A percentile compares a stretch with the other conserved stretches of the same genome.
phyloP scores from a whole-genome alignment of 2,113 vertebrate species.

The Rhinopomastus cyanomelas region DNA sequence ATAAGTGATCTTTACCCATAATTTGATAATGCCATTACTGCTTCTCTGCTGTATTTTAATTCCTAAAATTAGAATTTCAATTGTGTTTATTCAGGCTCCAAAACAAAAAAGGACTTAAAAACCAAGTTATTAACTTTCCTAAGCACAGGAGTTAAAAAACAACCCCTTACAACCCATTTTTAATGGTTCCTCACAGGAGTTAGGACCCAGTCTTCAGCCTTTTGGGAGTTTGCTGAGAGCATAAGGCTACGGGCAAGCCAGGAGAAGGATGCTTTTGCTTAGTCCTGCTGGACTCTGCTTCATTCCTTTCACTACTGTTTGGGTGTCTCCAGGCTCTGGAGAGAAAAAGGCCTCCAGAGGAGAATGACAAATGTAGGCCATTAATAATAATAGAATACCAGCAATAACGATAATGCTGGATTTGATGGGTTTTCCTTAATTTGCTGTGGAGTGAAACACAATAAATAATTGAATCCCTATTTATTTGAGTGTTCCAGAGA shows the following conservation, averaged over 20 bases:
- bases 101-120: background rate
- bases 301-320: too few species aligned
- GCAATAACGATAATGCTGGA: too few species aligned
- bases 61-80: conserved; percentile 38
- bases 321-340: too few species aligned
- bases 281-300: too few species aligned
- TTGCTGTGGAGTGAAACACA: background rate
- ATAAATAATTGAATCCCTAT: background rate
- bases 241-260: background rate
- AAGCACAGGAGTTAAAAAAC: background rate
- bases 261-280: too few species aligned
- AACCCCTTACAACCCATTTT: background rate
- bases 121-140: background rate
- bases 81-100: background rate
- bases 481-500: background rate
- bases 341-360: too few species aligned
- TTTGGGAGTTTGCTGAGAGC: background rate
- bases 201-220: background rate
- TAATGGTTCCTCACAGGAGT: background rate
- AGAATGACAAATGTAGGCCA: too few species aligned
- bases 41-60: conserved; percentile 47
- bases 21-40: conserved; percentile 28
- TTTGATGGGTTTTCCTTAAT: background rate
- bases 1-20: conserved; percentile 48
- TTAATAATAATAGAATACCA: too few species aligned